Base-by-base conservation (phyloP, 2,888 invertebrate species). In the Baronia brevicornis region DNA sequence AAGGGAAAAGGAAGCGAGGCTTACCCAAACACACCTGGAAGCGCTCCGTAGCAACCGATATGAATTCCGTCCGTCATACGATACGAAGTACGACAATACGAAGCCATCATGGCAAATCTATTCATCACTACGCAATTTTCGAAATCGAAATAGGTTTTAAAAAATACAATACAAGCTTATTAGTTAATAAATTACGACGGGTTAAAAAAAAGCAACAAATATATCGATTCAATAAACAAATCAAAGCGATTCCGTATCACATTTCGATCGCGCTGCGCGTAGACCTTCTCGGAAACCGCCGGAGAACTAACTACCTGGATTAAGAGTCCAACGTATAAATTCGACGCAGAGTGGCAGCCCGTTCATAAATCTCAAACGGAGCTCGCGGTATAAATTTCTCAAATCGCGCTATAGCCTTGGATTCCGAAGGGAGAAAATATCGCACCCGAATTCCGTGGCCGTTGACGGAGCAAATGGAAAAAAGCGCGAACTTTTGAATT, bases 381-480 rank as follows among this genome's bases (percentile, higher is more conserved):
- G 55, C 43, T 54, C 53, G 50, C 56, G 46, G 50, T 60, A 78
- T 73, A 77, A 78, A 78, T 74, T 72, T 70, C 61, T 72, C 74
- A 70, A 68, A 62, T 66, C 71, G 55, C 60, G 58, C 54, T 66
- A 70, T 68, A 74, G 67, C 71, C 75, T 72, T 73, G 72, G 69
- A 82, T 82, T 80, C 82, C 79, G 63, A 51, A 55, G 59, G 47
- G 58, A 69, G 77, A 64, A 84, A 80, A 84, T 84, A 84, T 82
- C 78, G 82, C 84, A 84, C 84, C 80, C 77, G 70, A 80, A 80
- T 84, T 80, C 80, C 78, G 65, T 54, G 53, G 52, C 51, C 50
- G 56, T 66, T 74, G 78, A 75, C 70, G 64, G 67, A 60, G 50
- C 66, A 70, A 54, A 66, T 63, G 65, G 66, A 72, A 77, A 77